Evolutionary conservation across 1,140 invertebrate species (phyloP).

Genomic region (Tetragonula clypearis): DNA sequence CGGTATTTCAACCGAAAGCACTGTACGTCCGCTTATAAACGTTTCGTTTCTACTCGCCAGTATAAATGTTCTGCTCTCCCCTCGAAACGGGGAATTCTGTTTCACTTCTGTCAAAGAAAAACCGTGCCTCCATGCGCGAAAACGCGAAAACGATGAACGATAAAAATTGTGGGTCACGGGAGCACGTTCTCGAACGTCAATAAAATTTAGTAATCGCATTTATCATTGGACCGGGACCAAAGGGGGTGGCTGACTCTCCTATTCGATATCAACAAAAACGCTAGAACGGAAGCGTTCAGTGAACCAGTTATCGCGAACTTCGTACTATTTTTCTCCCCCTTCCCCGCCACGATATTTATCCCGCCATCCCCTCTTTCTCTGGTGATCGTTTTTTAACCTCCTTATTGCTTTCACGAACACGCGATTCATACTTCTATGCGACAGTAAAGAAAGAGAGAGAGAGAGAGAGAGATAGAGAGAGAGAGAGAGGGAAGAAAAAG

Average conservation of each 20-base stretch:
- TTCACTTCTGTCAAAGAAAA: conserved; percentile 4
- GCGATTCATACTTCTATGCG: conserved; percentile 6
- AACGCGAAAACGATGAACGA: conserved; percentile 2
- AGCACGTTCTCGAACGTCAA: conserved; percentile 35
- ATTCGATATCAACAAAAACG: conserved; percentile 44
- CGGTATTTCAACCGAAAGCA: background rate
- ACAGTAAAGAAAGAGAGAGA: background rate
- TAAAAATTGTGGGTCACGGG: conserved; percentile 48
- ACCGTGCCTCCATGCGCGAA: background rate
- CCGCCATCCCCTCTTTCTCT: no score
- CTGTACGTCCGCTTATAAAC: background rate
- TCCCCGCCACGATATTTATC: background rate
- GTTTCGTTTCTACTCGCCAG: background rate
- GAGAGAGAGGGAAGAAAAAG: background rate
- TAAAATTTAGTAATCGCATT: conserved; percentile 55
- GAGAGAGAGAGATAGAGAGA: no score
- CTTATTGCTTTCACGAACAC: conserved; percentile 1
- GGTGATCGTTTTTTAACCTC: conserved; percentile 1
- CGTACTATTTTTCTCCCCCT: no score
- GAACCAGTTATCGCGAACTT: conserved; percentile 38
- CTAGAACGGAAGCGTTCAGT: conserved; percentile 15
- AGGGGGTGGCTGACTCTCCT: background rate
- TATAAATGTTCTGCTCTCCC: background rate
- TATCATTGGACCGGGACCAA: conserved; percentile 26
- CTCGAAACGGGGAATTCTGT: background rate